Conservation (phyloP, 2,888 invertebrate genomes). For the Hyalella azteca region DNA sequence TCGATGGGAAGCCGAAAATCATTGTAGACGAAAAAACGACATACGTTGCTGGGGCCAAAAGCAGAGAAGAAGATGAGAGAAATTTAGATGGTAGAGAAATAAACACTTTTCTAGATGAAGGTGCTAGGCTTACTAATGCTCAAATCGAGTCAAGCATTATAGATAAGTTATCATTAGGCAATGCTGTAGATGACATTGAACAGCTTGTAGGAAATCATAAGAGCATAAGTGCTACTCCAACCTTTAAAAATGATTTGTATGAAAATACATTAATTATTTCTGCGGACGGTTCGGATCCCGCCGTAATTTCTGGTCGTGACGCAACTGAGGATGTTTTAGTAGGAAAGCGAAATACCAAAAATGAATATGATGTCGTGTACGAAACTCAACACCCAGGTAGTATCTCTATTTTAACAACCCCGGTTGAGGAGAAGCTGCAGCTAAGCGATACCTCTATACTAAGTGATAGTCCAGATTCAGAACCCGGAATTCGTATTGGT, state of each 20-base stretch:
- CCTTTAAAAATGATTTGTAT: not conserved
- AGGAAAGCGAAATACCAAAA: no score
- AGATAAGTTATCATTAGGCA: not conserved
- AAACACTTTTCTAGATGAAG: not conserved
- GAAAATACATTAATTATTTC: no score
- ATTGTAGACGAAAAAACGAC: not conserved
- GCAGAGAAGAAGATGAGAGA: constrained; percentile 2
- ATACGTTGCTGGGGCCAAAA: not conserved
- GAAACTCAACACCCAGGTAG: no score
- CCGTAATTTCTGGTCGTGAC: no score
- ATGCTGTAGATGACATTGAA: not conserved
- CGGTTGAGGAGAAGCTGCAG: no score
- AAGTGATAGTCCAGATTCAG: no score
- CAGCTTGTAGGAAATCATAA: constrained; percentile 25
- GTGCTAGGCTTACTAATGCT: not conserved
- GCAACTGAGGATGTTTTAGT: no score
- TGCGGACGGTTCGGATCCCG: no score
- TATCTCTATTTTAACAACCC: no score
- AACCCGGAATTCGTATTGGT: no score
- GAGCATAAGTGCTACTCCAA: not conserved
- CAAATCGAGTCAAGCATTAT: not conserved
- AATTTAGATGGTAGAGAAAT: not conserved
- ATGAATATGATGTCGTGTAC: no score
- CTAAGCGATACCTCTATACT: no score
- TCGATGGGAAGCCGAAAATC: not conserved